A percentile compares a stretch with the other conserved stretches of the same genome.
Conservation (phyloP, 1,140 invertebrate species). For the Orussus abietinus region DNA sequence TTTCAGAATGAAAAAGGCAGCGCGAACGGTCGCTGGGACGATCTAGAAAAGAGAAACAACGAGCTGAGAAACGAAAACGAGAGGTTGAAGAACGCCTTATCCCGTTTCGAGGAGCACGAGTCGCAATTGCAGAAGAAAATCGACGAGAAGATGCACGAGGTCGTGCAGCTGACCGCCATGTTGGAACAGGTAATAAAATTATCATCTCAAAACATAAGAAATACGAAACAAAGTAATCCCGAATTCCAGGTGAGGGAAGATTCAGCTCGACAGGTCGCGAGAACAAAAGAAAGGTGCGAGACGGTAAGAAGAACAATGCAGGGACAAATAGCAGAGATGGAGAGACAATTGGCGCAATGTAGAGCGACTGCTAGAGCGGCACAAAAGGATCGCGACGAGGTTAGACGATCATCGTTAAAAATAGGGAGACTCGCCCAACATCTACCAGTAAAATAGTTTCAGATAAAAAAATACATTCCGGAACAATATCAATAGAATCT, state of each 20-base stretch:
- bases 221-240: background rate
- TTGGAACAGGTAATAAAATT: constrained; percentile 54
- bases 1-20: constrained; percentile 33
- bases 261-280: constrained; percentile 65
- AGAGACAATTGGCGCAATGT: constrained; percentile 61
- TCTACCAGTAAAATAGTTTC: too few species aligned
- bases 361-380: constrained; percentile 60
- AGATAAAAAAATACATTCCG: too few species aligned
- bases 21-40: constrained; percentile 47
- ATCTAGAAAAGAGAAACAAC: constrained; percentile 52
- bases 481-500: too few species aligned
- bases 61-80: constrained; percentile 55
- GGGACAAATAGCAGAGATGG: constrained; percentile 62
- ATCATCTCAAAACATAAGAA: background rate
- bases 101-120: constrained; percentile 41
- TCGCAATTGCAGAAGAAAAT: constrained; percentile 35
- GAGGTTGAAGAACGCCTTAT: constrained; percentile 45
- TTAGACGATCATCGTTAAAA: too few species aligned
- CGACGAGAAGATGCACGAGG: constrained; percentile 52
- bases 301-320: constrained; percentile 58
- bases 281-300: constrained; percentile 66
- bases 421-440: too few species aligned
- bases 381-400: constrained; percentile 65
- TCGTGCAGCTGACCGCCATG: constrained; percentile 60
- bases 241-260: constrained; percentile 65